These are phyloP conservation scores for Erythrolamprus reginae DNA, from an alignment of 2,113 vertebrate species.

Conservation along the genomic window DNA sequence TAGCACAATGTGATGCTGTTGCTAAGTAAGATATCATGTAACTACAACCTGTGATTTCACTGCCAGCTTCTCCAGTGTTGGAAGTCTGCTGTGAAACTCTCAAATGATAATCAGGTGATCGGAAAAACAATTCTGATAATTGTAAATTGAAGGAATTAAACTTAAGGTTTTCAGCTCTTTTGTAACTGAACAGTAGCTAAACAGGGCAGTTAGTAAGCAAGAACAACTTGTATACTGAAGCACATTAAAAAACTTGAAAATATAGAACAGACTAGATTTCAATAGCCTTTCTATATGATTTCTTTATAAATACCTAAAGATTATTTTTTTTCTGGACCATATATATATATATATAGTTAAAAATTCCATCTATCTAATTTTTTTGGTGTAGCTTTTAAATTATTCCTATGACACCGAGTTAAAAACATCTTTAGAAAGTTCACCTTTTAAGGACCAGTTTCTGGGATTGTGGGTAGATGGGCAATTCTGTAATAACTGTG, in stretches of 20 bases:
- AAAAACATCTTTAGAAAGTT: not conserved
- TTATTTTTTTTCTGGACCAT: not conserved
- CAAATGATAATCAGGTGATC: not conserved
- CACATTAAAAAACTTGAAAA: not conserved
- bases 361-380: not conserved
- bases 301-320: not conserved
- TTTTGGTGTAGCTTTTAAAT: not conserved
- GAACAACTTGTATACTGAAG: not conserved
- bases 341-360: not conserved
- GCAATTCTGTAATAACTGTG: slow-evolving; percentile 92
- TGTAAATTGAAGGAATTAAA: not conserved
- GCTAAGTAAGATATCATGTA: not conserved
- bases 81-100: not conserved
- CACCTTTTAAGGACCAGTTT: slow-evolving; percentile 72
- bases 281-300: not conserved
- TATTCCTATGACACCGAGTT: not conserved
- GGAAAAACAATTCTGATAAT: not conserved
- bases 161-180: not conserved
- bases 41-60: not conserved
- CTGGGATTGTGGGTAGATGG: slow-evolving; percentile 94
- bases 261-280: not conserved
- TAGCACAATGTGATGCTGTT: not conserved
- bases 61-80: not conserved
- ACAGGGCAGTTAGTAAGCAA: not conserved
- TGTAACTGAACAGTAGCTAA: not conserved